Evolutionary conservation across 1,140 invertebrate species (phyloP), one percentile per base, ranked within the genome.

Genomic region (Drosophila sturtevanti): DNA sequence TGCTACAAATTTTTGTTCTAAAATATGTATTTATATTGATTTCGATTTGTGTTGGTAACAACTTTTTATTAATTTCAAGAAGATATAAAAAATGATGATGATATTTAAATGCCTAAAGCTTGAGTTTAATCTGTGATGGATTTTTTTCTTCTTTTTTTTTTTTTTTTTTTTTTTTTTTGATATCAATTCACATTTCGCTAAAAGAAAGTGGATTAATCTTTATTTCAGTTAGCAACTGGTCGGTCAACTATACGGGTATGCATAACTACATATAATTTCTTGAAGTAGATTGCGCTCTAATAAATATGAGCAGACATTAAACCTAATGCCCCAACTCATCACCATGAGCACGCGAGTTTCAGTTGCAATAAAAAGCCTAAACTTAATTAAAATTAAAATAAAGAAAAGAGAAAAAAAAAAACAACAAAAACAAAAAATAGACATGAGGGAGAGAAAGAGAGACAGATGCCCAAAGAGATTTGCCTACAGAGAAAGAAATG

Each of bases 251-350:
- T 38, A n/a, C 12, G n/a, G 4, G 12, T 38, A 48, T 48, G 16
- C 9, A 48, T 48, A 48, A 48, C 41, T 44, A 48, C 16, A 48
- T 21, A 48, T 48, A 48, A 48, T 48, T 48, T 16, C 41, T 82
- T 89, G 66, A 62, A 60, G 56, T 62, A 77, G 76, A 89, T 87
- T 74, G 76, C 79, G 82, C 84, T 87, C 82, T 87, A 89, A 87
- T 87, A 87, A 89, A 87, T 89, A 87, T 87, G 82, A 82, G 75
- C 84, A 71, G 76, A 56, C 82, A 89, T 87, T 72, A 89, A 89
- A 82, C 72, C 82, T 87, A 89, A 87, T 87, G 79, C 72, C 62
- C 69, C 84, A 89, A 87, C 82, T 89, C 82, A 79, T 87, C 84
- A 87, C 82, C 82, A 89, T 89, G 73, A 89, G 84, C 82, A 87